A percentile compares a stretch with the other conserved stretches of the same genome.
phyloP scores from a whole-genome alignment of 2,113 vertebrate species.

The Callionymus lyra region DNA sequence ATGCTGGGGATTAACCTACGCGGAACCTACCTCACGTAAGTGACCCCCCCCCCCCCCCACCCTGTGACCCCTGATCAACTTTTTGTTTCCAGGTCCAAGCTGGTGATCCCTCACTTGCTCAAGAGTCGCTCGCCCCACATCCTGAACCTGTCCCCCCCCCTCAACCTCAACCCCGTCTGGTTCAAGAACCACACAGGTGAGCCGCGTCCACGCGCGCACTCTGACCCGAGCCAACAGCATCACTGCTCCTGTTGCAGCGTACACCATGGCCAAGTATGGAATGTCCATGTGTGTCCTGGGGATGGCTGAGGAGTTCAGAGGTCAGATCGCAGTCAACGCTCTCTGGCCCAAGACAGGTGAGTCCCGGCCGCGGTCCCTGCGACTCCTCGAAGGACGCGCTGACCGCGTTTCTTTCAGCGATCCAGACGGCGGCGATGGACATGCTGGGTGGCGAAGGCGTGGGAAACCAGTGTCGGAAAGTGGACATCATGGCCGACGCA shows the following conservation, averaged over 20 bases:
- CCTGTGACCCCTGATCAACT: too few relatives aligned
- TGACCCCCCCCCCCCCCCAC: not conserved
- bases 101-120: constrained; percentile 84
- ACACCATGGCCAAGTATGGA: constrained; percentile 95
- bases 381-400: constrained; percentile 3
- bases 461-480: constrained; percentile 83
- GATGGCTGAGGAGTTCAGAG: constrained; percentile 95
- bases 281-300: constrained; percentile 99
- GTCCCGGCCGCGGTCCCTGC: not conserved
- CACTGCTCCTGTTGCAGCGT: constrained; percentile 62
- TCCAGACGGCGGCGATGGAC: constrained; percentile 89
- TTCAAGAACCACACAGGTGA: constrained; percentile 89
- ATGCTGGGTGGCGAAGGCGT: constrained; percentile 83
- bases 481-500: constrained; percentile 89
- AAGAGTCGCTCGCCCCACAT: constrained; percentile 87
- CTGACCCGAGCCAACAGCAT: too few relatives aligned
- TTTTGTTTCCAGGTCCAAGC: constrained; percentile 75
- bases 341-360: constrained; percentile 93
- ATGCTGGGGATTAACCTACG: constrained; percentile 92
- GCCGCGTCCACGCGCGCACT: not conserved
- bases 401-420: constrained; percentile 60
- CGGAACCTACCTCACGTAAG: constrained; percentile 92
- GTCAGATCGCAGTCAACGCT: constrained; percentile 90
- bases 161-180: constrained; percentile 93
- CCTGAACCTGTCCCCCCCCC: constrained; percentile 88